These are phyloP conservation scores for Melolontha melolontha DNA, from an alignment of 2,888 invertebrate genomes.

Conservation along the genomic window DNA sequence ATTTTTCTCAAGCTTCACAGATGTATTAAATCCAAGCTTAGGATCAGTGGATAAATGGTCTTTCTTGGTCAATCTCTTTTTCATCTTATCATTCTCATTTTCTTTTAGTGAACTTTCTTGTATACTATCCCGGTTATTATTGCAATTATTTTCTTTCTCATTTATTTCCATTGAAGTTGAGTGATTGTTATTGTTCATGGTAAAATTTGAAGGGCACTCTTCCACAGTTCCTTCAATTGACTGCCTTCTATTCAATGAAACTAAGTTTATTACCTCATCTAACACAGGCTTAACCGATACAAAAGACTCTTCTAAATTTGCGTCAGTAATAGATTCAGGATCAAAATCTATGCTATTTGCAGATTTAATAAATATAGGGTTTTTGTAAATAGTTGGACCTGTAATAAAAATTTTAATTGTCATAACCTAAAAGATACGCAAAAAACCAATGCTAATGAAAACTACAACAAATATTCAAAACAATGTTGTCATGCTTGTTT, in stretches of 20 bases:
- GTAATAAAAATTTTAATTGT: background rate
- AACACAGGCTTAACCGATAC: constrained; percentile 34
- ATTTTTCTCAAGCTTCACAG: constrained; percentile 36
- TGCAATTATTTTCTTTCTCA: constrained; percentile 44
- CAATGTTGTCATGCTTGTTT: constrained; percentile 45
- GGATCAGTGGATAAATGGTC: constrained; percentile 29
- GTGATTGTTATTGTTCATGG: constrained; percentile 36
- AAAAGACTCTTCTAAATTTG: constrained; percentile 19
- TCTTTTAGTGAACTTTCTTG: background rate
- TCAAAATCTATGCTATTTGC: constrained; percentile 23
- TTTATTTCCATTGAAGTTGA: constrained; percentile 29
- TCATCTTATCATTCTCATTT: background rate
- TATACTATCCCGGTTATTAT: constrained; percentile 31
- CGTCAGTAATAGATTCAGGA: constrained; percentile 20
- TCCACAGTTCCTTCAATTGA: constrained; percentile 20
- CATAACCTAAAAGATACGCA: background rate
- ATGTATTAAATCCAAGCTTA: constrained; percentile 32
- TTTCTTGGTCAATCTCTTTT: constrained; percentile 13
- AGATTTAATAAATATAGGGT: constrained; percentile 31
- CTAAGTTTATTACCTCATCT: constrained; percentile 36
- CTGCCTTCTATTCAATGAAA: constrained; percentile 12
- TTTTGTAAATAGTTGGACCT: constrained; percentile 31
- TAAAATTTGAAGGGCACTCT: constrained; percentile 20
- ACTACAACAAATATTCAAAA: constrained; percentile 17
- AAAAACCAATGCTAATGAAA: background rate